A percentile compares a stretch with the other conserved stretches of the same genome.
Conservation (phyloP, 2,113 vertebrate genomes). For the Misgurnus mizolepis region DNA sequence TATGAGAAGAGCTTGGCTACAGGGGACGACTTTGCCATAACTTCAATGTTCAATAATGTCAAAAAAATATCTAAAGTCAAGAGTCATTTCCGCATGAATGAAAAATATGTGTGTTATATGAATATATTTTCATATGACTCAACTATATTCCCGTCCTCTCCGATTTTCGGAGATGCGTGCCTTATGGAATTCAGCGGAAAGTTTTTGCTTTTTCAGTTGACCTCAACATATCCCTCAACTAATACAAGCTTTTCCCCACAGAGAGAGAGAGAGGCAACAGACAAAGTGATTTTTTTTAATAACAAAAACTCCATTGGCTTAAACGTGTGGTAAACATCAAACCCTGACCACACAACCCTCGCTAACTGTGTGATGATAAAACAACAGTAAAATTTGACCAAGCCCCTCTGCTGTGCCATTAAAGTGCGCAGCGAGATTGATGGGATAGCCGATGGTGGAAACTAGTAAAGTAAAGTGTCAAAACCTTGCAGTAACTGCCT, state of each 20-base stretch:
- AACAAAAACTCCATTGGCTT: constrained; percentile 8
- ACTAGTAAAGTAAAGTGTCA: constrained; percentile 13
- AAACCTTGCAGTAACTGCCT: constrained; percentile 26
- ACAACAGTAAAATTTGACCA: neutral
- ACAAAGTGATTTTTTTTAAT: neutral
- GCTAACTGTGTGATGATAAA: neutral
- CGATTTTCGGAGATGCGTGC: neutral
- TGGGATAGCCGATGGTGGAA: neutral
- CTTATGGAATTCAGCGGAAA: neutral
- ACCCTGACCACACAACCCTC: neutral
- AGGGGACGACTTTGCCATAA: constrained; percentile 32
- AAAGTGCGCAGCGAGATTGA: neutral
- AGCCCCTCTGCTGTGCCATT: neutral
- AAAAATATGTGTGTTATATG: constrained; percentile 19
- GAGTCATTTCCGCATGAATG: constrained; percentile 3
- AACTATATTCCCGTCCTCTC: neutral
- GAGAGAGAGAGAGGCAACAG: neutral
- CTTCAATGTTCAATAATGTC: constrained; percentile 42
- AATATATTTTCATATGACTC: constrained; percentile 29
- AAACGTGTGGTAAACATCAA: neutral
- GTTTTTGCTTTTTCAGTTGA: constrained; percentile 9
- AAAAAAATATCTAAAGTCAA: constrained; percentile 11
- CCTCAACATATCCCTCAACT: neutral
- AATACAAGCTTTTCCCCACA: constrained; percentile 17
- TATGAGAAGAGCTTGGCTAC: constrained; percentile 37